phyloP scores from a whole-genome alignment of 2,113 vertebrate genomes.

The zebrafish (Danio rerio) region GRCz12tu NC_133176.1:52402001-52402500 shows the following conservation, averaged over 20 bases:
- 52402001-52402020: background rate
- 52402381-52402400: conserved; percentile 57
- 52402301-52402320: conserved; percentile 68
- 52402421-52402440: background rate
- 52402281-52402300: conserved; percentile 63
- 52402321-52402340: conserved; percentile 68
- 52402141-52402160: background rate
- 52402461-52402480: background rate
- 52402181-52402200: conserved; percentile 8
- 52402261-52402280: conserved; percentile 55
- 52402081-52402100: background rate
- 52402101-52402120: background rate
- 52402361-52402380: conserved; percentile 49
- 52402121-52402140: background rate
- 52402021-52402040: background rate
- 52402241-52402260: conserved; percentile 7
- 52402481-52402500: background rate
- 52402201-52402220: background rate
- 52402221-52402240: conserved; percentile 9
- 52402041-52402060: background rate
- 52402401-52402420: conserved; percentile 34
- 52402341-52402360: conserved; percentile 69
- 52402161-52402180: background rate
- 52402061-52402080: background rate
- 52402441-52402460: background rate